These are phyloP conservation scores for Stenolophus ochropezus DNA, from an alignment of 2,888 invertebrate species.

Conservation along the genomic window DNA sequence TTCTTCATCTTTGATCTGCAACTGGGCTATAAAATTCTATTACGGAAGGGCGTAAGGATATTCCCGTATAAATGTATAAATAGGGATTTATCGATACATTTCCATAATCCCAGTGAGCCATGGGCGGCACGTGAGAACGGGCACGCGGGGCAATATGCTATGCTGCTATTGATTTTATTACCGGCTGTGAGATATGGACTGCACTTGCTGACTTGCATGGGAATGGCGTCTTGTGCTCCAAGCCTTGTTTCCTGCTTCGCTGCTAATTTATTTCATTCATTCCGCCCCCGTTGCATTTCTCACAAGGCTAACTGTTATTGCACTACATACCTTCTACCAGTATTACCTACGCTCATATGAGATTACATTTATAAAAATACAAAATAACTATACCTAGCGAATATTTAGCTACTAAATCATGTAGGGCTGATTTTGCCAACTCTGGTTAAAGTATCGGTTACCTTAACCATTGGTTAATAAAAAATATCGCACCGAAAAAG, in stretches of 20 bases:
- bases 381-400: too few relatives aligned
- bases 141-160: constrained; percentile 37
- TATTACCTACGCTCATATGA: too few relatives aligned
- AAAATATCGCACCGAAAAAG: too few relatives aligned
- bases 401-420: too few relatives aligned
- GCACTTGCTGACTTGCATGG: constrained; percentile 24
- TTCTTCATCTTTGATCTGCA: constrained; percentile 40
- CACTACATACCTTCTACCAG: too few relatives aligned
- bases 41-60: constrained; percentile 41
- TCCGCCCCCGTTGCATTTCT: too few relatives aligned
- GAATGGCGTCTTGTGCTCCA: not conserved
- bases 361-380: too few relatives aligned
- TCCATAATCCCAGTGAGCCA: constrained; percentile 49
- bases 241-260: not conserved
- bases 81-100: constrained; percentile 56
- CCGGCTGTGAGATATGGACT: constrained; percentile 39
- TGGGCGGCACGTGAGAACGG: constrained; percentile 52
- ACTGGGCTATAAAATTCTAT: constrained; percentile 51
- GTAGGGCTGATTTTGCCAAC: too few relatives aligned
- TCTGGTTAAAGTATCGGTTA: too few relatives aligned
- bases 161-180: constrained; percentile 45
- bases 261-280: not conserved
- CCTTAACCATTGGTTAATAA: too few relatives aligned
- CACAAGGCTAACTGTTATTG: too few relatives aligned
- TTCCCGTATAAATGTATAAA: constrained; percentile 55